These are phyloP conservation scores for Ennomos quercinarius DNA, from an alignment of 2,888 invertebrate genomes.

Conservation along the genomic window DNA sequence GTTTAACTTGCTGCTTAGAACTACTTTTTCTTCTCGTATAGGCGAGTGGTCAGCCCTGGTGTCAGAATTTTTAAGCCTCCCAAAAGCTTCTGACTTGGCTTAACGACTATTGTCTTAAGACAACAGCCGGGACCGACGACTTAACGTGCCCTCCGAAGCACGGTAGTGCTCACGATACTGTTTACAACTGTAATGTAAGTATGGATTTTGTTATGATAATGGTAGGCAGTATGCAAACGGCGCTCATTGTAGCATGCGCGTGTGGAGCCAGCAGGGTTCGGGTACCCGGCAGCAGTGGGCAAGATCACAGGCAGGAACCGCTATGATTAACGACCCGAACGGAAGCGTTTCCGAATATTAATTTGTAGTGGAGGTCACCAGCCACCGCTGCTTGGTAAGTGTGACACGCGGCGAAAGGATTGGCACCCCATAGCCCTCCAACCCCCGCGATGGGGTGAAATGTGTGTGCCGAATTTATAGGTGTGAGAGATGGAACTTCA, in stretches of 20 bases:
- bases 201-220: no score
- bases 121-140: no score
- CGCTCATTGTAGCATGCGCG: constrained; percentile 5
- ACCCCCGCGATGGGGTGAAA: constrained; percentile 74
- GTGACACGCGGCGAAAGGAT: constrained; percentile 84
- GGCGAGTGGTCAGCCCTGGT: no score
- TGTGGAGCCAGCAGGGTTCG: constrained; percentile 1
- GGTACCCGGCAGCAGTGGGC: constrained; percentile 31
- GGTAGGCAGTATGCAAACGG: neutral
- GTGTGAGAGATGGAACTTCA: constrained; percentile 86
- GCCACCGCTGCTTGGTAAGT: constrained; percentile 79
- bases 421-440: constrained; percentile 77
- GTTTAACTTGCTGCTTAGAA: no score
- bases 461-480: constrained; percentile 85
- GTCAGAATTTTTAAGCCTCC: no score
- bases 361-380: constrained; percentile 84
- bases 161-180: no score
- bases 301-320: constrained; percentile 68
- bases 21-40: no score
- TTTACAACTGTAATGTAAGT: no score
- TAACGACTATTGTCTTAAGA: no score
- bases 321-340: constrained; percentile 82
- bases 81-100: no score
- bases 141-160: no score
- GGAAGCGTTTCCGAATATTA: constrained; percentile 84